Evolutionary conservation across 2,888 invertebrate genomes (phyloP).

Genomic region (Meteorus colon): DNA sequence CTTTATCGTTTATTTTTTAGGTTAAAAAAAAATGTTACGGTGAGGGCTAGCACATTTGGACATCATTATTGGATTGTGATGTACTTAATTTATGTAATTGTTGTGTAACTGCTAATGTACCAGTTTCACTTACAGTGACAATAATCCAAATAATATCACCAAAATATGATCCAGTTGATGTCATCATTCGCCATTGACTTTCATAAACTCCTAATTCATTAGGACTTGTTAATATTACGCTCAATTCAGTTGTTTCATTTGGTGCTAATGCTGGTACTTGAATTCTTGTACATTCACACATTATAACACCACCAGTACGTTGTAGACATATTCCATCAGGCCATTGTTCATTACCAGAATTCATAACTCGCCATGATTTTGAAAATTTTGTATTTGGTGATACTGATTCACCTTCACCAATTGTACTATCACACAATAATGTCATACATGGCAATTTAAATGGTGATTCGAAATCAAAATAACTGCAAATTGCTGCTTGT

Average conservation of each 20-base stretch:
- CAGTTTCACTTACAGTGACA: constrained; percentile 86
- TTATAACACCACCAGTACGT: constrained; percentile 81
- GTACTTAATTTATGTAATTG: constrained; percentile 80
- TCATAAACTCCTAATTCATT: constrained; percentile 83
- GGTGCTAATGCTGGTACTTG: constrained; percentile 84
- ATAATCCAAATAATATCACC: constrained; percentile 92
- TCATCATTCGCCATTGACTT: constrained; percentile 93
- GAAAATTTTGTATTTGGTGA: constrained; percentile 83
- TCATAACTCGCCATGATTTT: constrained; percentile 92
- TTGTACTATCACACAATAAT: constrained; percentile 82
- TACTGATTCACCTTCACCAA: constrained; percentile 85
- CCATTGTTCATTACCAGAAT: constrained; percentile 91
- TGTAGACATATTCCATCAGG: constrained; percentile 87
- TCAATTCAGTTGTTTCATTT: constrained; percentile 84
- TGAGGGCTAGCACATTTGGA: constrained; percentile 70
- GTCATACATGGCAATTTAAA: constrained; percentile 85
- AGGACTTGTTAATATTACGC: constrained; percentile 88
- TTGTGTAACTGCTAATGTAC: constrained; percentile 86
- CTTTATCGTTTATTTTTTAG: constrained; percentile 4
- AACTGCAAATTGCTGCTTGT: constrained; percentile 96
- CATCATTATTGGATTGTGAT: constrained; percentile 66
- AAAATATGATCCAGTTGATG: constrained; percentile 90
- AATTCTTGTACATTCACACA: constrained; percentile 77
- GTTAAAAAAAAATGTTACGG: constrained; percentile 33
- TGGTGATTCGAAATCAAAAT: constrained; percentile 90